Base-by-base conservation (phyloP, 2,888 invertebrate species). In the Callyntrura guangdongensis region DNA sequence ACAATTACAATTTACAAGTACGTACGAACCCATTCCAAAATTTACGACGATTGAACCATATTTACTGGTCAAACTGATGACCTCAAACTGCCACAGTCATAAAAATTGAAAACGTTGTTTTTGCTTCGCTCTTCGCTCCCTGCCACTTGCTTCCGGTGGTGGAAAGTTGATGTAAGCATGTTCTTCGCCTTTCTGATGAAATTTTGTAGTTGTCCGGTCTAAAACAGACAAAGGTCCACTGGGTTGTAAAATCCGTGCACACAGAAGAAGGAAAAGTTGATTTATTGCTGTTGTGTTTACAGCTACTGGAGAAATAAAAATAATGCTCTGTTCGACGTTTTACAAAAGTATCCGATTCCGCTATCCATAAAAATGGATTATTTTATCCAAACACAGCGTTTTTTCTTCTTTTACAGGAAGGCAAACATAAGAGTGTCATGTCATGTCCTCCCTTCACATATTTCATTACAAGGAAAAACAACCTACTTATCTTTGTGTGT, bases 41-140 rank as follows among this genome's bases (percentile, higher is more conserved):
- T 72, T 72, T 72, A 72, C 72, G 72, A 72, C 17, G 53, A 53
- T 27, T 11, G 14, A 14, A 12, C 11, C 11, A 11, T 69, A n/a
- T 22, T 36, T n/a, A 22, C 77, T 25, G 77, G 77, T 25, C 49
- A 49, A 77, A 77, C 53, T 77, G 77, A 77, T 77, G 77, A 77
- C 77, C 77, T 27, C 47, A 77, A 77, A 77, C 77, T 77, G 77
- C 53, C 77, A 77, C 25, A 77, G 56, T 77, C 77, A 56, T 77
- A 77, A 77, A 77, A 53, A 77, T 77, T 77, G 77, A 77, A 77
- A 77, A 77, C 36, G 36, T 6, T 53, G 14, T 77, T 72, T 72
- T 72, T 45, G 72, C 36, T n/a, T n/a, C n/a, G n/a, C n/a, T n/a
- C 36, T 72, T 72, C 72, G 45, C 72, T 45, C 17, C 47, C 45